A percentile compares a stretch with the other conserved stretches of the same genome.
These are phyloP conservation scores for Mobula birostris DNA, from an alignment of 2,113 vertebrate genomes.

Conservation along the genomic window DNA sequence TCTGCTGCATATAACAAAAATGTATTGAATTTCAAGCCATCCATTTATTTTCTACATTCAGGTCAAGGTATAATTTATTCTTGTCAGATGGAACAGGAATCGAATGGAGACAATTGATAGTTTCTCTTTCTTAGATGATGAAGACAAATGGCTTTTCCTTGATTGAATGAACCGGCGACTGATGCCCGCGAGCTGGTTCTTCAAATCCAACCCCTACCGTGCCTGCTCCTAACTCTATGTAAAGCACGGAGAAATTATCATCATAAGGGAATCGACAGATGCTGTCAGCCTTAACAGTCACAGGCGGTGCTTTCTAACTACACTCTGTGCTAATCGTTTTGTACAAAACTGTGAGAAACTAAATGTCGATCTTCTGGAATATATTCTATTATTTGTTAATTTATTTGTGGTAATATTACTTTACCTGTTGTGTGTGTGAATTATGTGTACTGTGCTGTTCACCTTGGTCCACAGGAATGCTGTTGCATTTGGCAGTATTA, in stretches of 20 bases:
- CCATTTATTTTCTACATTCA: constrained; percentile 29
- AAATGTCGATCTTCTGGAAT: too few species aligned
- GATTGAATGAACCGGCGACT: constrained; percentile 8
- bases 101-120: constrained; percentile 12
- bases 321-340: not conserved
- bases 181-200: not conserved
- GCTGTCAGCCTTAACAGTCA: too few species aligned
- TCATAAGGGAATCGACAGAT: too few species aligned
- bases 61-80: constrained; percentile 32
- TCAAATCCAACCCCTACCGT: not conserved
- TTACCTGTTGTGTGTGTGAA: too few species aligned
- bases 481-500: too few species aligned
- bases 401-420: too few species aligned
- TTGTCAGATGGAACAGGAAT: constrained; percentile 16
- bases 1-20: constrained; percentile 30
- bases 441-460: too few species aligned
- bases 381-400: too few species aligned
- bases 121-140: constrained; percentile 29
- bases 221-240: too few species aligned
- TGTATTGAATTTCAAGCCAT: constrained; percentile 34
- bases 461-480: too few species aligned
- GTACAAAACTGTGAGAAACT: not conserved
- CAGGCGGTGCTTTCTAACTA: not conserved
- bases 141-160: constrained; percentile 31
- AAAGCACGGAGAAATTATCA: too few species aligned